These are phyloP conservation scores for Actinemys pallida DNA, from an alignment of 2,113 vertebrate species.

Conservation along the genomic window DNA sequence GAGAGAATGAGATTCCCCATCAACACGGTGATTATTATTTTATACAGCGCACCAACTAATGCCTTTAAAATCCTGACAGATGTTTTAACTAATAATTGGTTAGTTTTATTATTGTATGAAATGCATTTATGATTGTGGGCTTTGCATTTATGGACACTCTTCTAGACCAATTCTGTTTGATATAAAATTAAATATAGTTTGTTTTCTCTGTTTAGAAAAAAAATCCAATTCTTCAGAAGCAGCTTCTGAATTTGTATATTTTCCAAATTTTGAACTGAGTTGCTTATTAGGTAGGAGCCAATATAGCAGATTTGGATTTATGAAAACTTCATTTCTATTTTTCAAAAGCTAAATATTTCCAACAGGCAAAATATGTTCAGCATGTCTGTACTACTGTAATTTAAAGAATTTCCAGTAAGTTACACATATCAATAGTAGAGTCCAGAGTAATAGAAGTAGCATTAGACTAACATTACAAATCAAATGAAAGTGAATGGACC, in stretches of 20 bases:
- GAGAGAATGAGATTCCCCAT: neutral
- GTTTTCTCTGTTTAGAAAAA: neutral
- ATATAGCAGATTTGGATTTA: neutral
- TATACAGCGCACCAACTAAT: neutral
- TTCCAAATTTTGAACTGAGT: neutral
- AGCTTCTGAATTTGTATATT: neutral
- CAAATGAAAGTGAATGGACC: neutral
- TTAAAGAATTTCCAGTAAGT: neutral
- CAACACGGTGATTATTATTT: neutral
- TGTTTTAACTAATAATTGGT: neutral
- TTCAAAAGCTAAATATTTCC: neutral
- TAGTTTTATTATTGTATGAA: neutral
- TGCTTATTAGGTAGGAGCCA: neutral
- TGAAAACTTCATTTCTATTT: neutral
- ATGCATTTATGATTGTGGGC: neutral
- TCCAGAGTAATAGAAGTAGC: neutral
- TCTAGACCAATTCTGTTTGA: neutral
- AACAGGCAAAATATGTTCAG: neutral
- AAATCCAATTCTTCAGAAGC: neutral
- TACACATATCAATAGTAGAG: neutral
- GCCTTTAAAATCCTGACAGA: neutral
- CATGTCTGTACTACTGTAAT: neutral
- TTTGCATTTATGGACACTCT: neutral
- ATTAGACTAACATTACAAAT: neutral
- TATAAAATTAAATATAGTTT: neutral